Evolutionary conservation across 2,888 invertebrate species (phyloP).

Genomic region (Bellardia pandia): DNA sequence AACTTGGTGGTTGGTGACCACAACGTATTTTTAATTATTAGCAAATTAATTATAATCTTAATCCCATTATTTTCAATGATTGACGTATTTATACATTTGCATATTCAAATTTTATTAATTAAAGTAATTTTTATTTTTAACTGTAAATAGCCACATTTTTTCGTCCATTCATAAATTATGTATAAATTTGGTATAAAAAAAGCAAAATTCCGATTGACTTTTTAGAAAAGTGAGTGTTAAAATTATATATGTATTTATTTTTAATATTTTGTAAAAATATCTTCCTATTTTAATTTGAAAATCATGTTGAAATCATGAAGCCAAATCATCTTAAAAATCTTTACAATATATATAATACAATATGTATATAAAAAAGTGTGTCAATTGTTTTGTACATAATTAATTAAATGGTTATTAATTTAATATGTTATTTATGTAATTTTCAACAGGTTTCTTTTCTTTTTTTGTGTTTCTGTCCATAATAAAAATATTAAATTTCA

Average conservation of each 20-base stretch:
- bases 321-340: not conserved
- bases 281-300: not conserved
- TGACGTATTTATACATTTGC: conserved; percentile 27
- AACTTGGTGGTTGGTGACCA: not conserved
- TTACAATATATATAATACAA: not conserved
- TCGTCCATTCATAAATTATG: not conserved
- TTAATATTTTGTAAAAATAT: not conserved
- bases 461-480: not conserved
- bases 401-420: conserved; percentile 51
- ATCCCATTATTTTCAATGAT: conserved; percentile 30
- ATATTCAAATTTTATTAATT: conserved; percentile 18
- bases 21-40: conserved; percentile 17
- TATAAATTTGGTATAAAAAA: not conserved
- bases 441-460: conserved; percentile 12
- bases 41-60: conserved; percentile 45
- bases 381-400: conserved; percentile 25
- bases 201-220: not conserved
- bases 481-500: conserved; percentile 11
- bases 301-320: conserved; percentile 2
- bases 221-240: not conserved
- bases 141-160: not conserved
- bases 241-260: not conserved
- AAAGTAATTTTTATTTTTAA: conserved; percentile 14
- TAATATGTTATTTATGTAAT: not conserved
- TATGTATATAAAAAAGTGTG: conserved; percentile 3